Conservation (phyloP, 2,113 vertebrate genomes). For the Apaloderma vittatum region DNA sequence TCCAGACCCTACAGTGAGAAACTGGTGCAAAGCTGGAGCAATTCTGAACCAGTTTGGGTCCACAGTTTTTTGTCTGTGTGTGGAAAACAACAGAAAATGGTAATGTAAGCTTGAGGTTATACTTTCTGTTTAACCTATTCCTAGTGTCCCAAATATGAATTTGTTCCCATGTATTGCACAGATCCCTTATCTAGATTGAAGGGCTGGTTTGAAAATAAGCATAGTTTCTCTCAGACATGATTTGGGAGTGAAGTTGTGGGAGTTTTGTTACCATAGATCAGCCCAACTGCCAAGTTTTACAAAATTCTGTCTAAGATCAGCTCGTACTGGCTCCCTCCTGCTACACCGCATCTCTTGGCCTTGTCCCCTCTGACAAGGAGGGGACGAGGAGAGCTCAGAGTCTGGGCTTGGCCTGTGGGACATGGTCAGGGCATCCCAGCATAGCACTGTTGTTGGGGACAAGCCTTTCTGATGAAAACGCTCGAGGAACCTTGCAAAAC, state of each 20-base stretch:
- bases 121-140: neutral
- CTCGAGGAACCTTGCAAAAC: neutral
- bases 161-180: neutral
- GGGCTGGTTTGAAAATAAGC: neutral
- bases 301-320: neutral
- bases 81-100: neutral
- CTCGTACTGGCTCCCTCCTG: neutral
- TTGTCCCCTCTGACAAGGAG: neutral
- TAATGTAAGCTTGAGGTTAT: neutral
- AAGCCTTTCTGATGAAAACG: neutral
- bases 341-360: neutral
- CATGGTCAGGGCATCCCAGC: neutral
- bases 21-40: neutral
- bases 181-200: neutral
- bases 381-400: neutral
- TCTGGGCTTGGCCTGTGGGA: neutral
- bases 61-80: rapidly evolving
- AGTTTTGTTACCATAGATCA: neutral
- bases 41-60: neutral
- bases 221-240: neutral
- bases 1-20: neutral
- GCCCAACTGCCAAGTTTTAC: neutral
- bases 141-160: neutral
- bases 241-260: neutral
- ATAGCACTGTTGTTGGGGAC: neutral